Base-by-base conservation (phyloP, 1,140 invertebrate species). In the Halesus radiatus region DNA sequence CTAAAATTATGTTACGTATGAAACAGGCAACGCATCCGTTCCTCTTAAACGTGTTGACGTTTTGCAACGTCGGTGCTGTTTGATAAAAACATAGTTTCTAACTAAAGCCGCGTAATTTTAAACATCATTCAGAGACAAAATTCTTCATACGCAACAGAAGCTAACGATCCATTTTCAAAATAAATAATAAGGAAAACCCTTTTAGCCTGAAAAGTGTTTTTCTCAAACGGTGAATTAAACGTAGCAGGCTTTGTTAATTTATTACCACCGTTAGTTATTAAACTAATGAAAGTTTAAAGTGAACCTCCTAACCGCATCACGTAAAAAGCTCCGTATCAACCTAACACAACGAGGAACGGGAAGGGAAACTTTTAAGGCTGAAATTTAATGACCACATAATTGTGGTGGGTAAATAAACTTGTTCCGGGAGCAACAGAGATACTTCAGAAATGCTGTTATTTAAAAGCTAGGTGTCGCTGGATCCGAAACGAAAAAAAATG, bases 231-330 rank as follows among this genome's bases (percentile, higher is more conserved):
- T 18, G 18, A 72, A 72, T 72, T 72, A 72, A 66, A 72, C 68
- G 20, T 8, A 50, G 37, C 68, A 72, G 68, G 45, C 45, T 72
- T 45, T 72, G 68, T 72, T 72, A 72, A 72, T 72, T 72, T 52
- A 72, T 72, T 72, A 72, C 45, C 45, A 45, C 68, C 37, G 68
- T 72, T 72, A 72, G 68, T 72, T 72, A 72, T 72, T 72, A 72
- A 72, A 72, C 68, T 72, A 72, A 72, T 52, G 68, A 72, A 72
- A 72, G 68, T 72, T 52, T 72, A 72, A 52, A 72, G 68, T 72
- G 37, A 52, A 52, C 45, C 37, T 18, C 45, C 45, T 72, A 72
- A 72, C 68, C 68, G 18, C 68, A 72, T 52, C 45, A 45, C 45
- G 68, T 72, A 72, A 72, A 72, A 72, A 72, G 68, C 68, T 52